Percentiles rank a stretch among this genome's conserved stretches.
Evolutionary conservation across 53 echinoderm and acorn worm species (phyloP).

Genomic region (Mesocentrotus franciscanus): DNA sequence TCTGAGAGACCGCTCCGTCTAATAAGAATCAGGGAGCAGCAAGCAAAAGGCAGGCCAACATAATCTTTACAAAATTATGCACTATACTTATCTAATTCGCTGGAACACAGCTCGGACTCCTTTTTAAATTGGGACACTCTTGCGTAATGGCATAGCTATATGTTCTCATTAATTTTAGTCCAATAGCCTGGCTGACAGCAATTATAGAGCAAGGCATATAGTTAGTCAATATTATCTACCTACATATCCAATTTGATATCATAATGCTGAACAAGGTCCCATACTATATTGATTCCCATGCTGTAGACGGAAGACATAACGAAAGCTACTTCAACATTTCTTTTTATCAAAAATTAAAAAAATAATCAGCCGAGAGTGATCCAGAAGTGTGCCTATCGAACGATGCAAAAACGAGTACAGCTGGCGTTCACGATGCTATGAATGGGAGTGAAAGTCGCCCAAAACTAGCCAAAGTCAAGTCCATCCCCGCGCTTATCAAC

Average conservation of each 20-base stretch:
- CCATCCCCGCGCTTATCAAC: slow-evolving; percentile 75
- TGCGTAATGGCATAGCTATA: no score
- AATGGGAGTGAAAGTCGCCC: not conserved
- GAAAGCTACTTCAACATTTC: not conserved
- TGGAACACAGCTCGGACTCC: no score
- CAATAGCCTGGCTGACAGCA: no score
- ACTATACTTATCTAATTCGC: no score
- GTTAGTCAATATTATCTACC: no score
- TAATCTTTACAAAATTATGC: not conserved
- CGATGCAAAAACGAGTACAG: not conserved
- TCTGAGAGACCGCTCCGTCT: not conserved
- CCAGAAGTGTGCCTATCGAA: not conserved
- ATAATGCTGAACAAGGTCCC: no score
- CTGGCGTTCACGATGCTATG: not conserved
- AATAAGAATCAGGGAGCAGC: not conserved
- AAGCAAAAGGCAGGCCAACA: not conserved
- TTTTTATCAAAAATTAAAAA: not conserved
- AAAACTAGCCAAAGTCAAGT: slow-evolving; percentile 37
- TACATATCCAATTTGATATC: no score
- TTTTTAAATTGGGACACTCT: no score
- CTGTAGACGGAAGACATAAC: no score
- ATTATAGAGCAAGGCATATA: no score
- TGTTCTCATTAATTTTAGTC: no score
- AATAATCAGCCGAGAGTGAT: not conserved
- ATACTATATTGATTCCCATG: no score